phyloP scores from a whole-genome alignment of 2,888 invertebrate species.

The Leucophenga maculata region DNA sequence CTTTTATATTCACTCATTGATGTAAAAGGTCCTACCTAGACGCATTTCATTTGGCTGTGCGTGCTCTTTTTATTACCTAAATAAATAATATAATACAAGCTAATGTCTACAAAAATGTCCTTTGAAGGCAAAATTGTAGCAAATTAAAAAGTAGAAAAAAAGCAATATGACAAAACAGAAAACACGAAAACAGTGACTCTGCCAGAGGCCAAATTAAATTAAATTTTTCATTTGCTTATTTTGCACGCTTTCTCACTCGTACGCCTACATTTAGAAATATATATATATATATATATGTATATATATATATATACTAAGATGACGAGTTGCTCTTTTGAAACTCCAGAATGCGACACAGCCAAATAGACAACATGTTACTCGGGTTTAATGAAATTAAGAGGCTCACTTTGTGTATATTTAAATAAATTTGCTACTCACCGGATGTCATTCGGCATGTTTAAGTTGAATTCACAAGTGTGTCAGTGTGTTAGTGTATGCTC shows the following conservation, averaged over 20 bases:
- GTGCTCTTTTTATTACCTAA: background rate
- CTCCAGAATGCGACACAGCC: background rate
- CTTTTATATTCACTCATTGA: too few species aligned
- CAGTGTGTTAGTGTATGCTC: background rate
- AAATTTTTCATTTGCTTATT: slow-evolving; percentile 48
- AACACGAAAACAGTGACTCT: slow-evolving; percentile 17
- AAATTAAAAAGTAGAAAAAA: slow-evolving; percentile 11
- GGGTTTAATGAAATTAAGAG: slow-evolving; percentile 59
- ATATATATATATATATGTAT: too few species aligned
- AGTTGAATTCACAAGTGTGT: background rate
- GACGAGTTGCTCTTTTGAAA: slow-evolving; percentile 5
- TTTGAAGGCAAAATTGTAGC: slow-evolving; percentile 14
- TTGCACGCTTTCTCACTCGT: background rate
- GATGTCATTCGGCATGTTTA: background rate
- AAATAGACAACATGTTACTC: slow-evolving; percentile 53
- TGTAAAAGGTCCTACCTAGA: too few species aligned
- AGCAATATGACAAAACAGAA: background rate
- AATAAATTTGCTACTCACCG: background rate
- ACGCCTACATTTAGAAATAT: too few species aligned
- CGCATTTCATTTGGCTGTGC: too few species aligned
- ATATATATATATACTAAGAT: background rate
- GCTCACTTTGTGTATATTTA: slow-evolving; percentile 15
- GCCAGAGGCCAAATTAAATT: slow-evolving; percentile 53
- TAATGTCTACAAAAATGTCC: slow-evolving; percentile 15
- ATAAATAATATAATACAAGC: background rate